Evolutionary conservation across 2,888 invertebrate genomes (phyloP), one percentile per base, ranked within the genome.

Genomic region (Brachyptera putata): DNA sequence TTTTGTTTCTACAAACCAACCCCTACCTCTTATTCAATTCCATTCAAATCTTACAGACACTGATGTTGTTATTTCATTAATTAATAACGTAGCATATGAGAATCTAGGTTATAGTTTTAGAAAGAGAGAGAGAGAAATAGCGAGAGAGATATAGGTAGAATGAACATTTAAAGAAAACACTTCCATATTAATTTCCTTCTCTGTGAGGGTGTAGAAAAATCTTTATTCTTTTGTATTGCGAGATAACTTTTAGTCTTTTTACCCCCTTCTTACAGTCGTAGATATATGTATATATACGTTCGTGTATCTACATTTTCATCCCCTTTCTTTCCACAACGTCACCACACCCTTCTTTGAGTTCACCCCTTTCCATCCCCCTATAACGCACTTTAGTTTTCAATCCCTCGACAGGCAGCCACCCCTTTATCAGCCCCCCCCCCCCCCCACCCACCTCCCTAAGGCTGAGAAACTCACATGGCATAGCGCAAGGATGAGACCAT

Each of bases 271-370:
- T n/a, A n/a, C n/a, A n/a, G n/a, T n/a, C n/a, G n/a, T n/a, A n/a
- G n/a, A n/a, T n/a, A n/a, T n/a, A n/a, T n/a, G n/a, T n/a, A n/a
- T n/a, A n/a, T n/a, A n/a, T n/a, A n/a, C n/a, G n/a, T n/a, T n/a
- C n/a, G 13, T 37, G 53, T 53, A 36, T 53, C 34, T 53, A 53
- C 53, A 53, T 53, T 53, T 53, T 53, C 53, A 53, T 53, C 53
- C 53, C 53, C 53, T 53, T 53, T 53, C 53, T 53, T 53, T 53
- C 53, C 53, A 53, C 53, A 53, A 53, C 53, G 53, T 53, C 53
- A 53, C 53, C 53, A 53, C 53, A 53, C 53, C 53, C 53, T 53
- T 53, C 53, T 53, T 36, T 21, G 36, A 53, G 53, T 34, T 18
- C 53, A 53, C 53, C 53, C 53, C 53, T 37, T 53, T 36, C 36